A percentile compares a stretch with the other conserved stretches of the same genome.
phyloP scores from a whole-genome alignment of 2,797 vertebrate genomes.

The Uromys caudimaculatus region DNA sequence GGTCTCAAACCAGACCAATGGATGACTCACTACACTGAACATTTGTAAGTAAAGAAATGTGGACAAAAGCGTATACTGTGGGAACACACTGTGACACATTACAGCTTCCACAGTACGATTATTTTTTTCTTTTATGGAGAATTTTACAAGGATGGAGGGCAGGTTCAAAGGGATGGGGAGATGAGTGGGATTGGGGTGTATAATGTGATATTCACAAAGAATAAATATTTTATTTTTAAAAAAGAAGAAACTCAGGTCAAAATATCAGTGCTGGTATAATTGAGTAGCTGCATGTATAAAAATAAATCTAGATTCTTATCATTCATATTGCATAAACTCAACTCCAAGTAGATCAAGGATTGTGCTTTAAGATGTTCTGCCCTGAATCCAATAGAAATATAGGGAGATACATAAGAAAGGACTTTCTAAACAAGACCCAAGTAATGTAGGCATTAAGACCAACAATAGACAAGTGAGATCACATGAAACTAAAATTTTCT shows the following conservation, averaged over 20 bases:
- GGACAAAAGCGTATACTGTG: not conserved
- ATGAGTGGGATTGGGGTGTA: not conserved
- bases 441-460: not conserved
- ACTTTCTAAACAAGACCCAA: not conserved
- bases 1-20: not conserved
- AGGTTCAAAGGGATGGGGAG: not conserved
- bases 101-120: not conserved
- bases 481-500: not conserved
- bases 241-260: not conserved
- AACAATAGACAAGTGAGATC: not conserved
- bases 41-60: not conserved
- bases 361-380: not conserved
- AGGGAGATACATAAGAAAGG: not conserved
- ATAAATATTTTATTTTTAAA: not conserved
- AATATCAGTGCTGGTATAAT: not conserved
- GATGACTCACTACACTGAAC: not conserved
- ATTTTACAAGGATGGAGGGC: not conserved
- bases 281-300: not conserved
- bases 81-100: not conserved
- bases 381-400: not conserved
- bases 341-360: not conserved
- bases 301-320: not conserved
- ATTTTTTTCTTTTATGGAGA: not conserved
- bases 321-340: not conserved
- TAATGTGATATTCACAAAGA: not conserved